Percentiles rank a stretch among this genome's conserved stretches.
Conservation (phyloP, 2,888 invertebrate genomes). For the Pycnomerus fuliginosus region DNA sequence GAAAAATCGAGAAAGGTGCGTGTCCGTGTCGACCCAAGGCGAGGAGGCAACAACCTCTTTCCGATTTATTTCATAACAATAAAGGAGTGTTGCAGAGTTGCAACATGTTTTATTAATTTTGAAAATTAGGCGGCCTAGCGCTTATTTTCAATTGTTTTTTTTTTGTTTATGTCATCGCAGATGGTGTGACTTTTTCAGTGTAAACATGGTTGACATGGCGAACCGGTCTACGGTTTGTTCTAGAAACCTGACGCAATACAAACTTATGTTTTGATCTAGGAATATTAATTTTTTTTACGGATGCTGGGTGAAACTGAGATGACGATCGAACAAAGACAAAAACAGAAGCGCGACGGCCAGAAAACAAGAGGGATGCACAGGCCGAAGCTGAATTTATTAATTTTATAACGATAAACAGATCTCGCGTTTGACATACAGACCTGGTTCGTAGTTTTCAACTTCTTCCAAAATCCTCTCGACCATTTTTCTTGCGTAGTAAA, state of each 20-base stretch:
- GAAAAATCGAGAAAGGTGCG: background rate
- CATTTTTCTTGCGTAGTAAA: conserved; percentile 50
- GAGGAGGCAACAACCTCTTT: background rate
- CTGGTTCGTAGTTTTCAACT: conserved; percentile 57
- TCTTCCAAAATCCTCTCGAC: conserved; percentile 69
- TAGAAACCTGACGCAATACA: conserved; percentile 11
- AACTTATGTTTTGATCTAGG: too few relatives aligned
- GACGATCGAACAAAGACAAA: conserved; percentile 8
- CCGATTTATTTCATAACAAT: background rate
- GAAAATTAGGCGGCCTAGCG: too few relatives aligned
- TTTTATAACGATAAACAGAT: conserved; percentile 9
- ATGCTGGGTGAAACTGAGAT: background rate
- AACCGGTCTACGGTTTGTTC: conserved; percentile 12
- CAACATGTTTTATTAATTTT: too few relatives aligned
- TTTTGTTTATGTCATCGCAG: too few relatives aligned
- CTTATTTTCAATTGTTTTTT: too few relatives aligned
- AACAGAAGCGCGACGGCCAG: conserved; percentile 1
- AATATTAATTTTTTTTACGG: too few relatives aligned
- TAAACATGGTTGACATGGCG: too few relatives aligned
- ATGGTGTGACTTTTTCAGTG: too few relatives aligned
- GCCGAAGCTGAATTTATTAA: conserved; percentile 5
- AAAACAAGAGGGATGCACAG: too few relatives aligned
- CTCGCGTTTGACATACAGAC: too few relatives aligned
- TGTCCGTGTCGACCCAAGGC: conserved; percentile 3
- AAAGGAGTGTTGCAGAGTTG: background rate